These are phyloP conservation scores for Lumbricus terrestris DNA, from an alignment of 2,888 invertebrate genomes.

Conservation along the genomic window DNA sequence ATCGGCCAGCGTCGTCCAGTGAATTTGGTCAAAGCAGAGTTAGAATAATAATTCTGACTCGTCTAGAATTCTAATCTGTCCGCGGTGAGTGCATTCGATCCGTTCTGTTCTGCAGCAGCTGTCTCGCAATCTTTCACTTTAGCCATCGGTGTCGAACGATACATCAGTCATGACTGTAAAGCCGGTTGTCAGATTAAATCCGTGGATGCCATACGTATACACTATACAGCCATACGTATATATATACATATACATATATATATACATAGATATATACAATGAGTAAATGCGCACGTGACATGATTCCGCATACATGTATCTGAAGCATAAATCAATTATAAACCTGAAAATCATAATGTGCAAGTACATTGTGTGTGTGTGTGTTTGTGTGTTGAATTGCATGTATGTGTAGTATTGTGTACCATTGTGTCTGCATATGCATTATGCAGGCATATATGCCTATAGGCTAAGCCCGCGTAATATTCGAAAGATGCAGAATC, in stretches of 20 bases:
- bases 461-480: background rate
- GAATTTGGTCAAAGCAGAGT: no score
- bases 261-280: background rate
- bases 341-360: no score
- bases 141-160: background rate
- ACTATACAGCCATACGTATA: background rate
- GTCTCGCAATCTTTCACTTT: background rate
- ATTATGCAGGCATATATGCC: no score
- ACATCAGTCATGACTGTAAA: background rate
- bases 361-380: background rate
- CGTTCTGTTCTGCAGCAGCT: background rate
- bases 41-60: no score
- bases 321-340: background rate
- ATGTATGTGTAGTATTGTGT: background rate
- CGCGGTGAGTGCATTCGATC: background rate
- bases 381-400: no score
- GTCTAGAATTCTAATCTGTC: no score
- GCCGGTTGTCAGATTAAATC: background rate
- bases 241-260: no score
- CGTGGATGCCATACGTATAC: background rate
- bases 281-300: background rate
- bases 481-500: background rate
- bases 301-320: background rate
- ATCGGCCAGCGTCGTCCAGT: background rate
- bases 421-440: no score